A percentile compares a stretch with the other conserved stretches of the same genome.
These are phyloP conservation scores for Orchesella cincta DNA, from an alignment of 1,140 invertebrate genomes.

Conservation along the genomic window DNA sequence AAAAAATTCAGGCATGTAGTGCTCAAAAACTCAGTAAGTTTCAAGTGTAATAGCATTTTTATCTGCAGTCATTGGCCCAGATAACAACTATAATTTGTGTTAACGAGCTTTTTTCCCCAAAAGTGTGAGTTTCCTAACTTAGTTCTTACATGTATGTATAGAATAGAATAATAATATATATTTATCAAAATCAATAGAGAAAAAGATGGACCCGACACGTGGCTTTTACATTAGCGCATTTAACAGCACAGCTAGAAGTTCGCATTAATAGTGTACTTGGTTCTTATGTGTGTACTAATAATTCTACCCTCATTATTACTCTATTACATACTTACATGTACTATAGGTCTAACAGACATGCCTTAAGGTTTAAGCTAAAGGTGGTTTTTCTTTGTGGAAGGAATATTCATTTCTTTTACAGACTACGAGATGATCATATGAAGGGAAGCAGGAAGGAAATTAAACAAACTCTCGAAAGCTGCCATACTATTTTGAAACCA, in stretches of 20 bases:
- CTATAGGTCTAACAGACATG: too few species aligned
- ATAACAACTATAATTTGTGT: slow-evolving; percentile 4
- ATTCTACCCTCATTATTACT: too few species aligned
- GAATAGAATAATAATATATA: not conserved
- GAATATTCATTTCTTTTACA: too few species aligned
- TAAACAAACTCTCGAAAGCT: not conserved
- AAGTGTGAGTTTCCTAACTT: not conserved
- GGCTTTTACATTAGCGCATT: slow-evolving; percentile 6
- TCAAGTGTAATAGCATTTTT: slow-evolving; percentile 1
- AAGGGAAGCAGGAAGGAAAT: not conserved
- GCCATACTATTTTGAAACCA: slow-evolving; percentile 12
- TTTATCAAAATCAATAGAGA: slow-evolving; percentile 13
- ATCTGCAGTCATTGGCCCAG: slow-evolving; percentile 25
- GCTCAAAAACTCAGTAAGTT: not conserved
- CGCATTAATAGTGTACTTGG: slow-evolving; percentile 14
- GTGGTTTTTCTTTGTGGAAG: too few species aligned
- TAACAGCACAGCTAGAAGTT: not conserved
- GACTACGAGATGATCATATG: too few species aligned
- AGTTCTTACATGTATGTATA: not conserved
- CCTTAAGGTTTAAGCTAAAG: too few species aligned
- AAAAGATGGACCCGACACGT: slow-evolving; percentile 17
- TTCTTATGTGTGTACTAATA: not conserved
- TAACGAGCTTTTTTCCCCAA: slow-evolving; percentile 20
- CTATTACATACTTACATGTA: too few species aligned
- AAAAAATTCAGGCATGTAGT: slow-evolving; percentile 21